Conservation (phyloP, 2,113 vertebrate genomes). For the Saguinus imperator region DNA sequence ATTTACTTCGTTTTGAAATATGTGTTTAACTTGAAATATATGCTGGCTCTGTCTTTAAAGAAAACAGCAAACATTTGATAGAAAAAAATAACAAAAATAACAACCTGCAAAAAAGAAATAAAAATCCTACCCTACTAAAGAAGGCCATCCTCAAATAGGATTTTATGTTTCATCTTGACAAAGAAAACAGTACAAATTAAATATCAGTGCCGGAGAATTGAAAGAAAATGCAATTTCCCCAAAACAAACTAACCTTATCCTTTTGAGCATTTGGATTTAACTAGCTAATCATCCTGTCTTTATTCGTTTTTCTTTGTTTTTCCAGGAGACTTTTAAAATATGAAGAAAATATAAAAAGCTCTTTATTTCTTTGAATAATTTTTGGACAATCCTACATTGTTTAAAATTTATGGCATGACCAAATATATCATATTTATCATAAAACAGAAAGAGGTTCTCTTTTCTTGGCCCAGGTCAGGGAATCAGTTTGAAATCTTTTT, state of each 20-base stretch:
- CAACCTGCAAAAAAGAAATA: not conserved
- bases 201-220: not conserved
- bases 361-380: not conserved
- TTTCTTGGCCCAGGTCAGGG: not conserved
- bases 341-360: not conserved
- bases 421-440: not conserved
- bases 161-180: slow-evolving; percentile 36
- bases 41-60: not conserved
- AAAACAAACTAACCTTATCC: not conserved
- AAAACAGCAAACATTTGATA: not conserved
- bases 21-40: not conserved
- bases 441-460: not conserved
- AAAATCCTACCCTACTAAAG: slow-evolving; percentile 33
- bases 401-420: not conserved
- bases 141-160: slow-evolving; percentile 35
- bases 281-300: not conserved
- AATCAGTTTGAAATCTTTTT: not conserved
- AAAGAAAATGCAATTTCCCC: not conserved
- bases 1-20: not conserved
- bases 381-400: not conserved
- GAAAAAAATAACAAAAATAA: not conserved
- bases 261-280: not conserved
- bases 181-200: slow-evolving; percentile 1
- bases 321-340: not conserved
- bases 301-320: not conserved